Base-by-base conservation (phyloP, 2,797 vertebrate species). In the Myiotriccus ornatus region DNA sequence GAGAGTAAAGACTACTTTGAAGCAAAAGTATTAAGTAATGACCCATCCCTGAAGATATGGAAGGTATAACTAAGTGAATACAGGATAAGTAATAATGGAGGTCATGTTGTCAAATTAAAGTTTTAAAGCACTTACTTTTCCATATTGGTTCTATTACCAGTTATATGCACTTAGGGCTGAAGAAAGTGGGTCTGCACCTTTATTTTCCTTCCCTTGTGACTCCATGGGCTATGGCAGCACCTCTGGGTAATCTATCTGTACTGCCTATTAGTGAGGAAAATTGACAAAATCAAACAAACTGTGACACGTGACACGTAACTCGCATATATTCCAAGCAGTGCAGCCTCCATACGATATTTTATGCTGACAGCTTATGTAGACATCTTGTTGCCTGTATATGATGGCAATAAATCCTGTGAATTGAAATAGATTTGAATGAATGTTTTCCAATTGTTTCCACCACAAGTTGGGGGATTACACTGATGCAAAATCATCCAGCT, bases 321-420 rank as follows among this genome's bases (percentile, higher is more conserved):
- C 30, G 47, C 6, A 6, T 24, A 30, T 30, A 67, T 22, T 78
- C 41, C 19, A 56, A 60, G 63, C 84, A 88, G 14, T 30, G 17
- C 35, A 39, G 22, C 64, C 60, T 62, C 53, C 37, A 12, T 35
- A 32, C 3, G 34, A 22, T 78, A 90, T 62, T 95, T 97, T 43
- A 93, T 22, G 22, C 32, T 93, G 92, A 79, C 55, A 83, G 53
- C 32, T 84, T 74, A 60, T 50, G 28, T 27, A 84, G 47, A 81
- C 43, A 56, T 92, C 81, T 87, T 89, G 44, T 68, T 90, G 24
- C 59, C 76, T 32, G 43, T 53, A 41, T 71, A 39, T n/a, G 34
- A 60, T 55, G 52, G 12, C 27, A 95, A 93, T 93, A 93, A 60
- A 88, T 94, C 46, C 81, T 46, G 22, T 24, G 34, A 87, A 87